These are phyloP conservation scores for Varroa destructor DNA, from an alignment of 1,140 invertebrate genomes.

Conservation along the genomic window DNA sequence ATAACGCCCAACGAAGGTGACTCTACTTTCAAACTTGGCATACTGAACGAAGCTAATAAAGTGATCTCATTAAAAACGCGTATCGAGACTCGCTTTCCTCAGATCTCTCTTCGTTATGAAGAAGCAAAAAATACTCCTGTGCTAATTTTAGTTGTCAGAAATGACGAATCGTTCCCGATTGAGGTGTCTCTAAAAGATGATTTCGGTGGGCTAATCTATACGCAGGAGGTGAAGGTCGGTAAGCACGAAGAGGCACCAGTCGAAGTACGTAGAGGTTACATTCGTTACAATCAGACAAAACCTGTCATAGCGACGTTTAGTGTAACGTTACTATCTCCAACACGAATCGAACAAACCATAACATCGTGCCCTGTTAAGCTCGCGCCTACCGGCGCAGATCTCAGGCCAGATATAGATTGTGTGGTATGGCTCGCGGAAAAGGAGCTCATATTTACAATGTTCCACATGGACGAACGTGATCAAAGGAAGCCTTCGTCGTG, in stretches of 20 bases:
- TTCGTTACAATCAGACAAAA: neutral
- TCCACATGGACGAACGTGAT: neutral
- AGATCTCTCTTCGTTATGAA: neutral
- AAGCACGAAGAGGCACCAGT: neutral
- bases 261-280: neutral
- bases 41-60: neutral
- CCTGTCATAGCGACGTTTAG: neutral
- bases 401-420: neutral
- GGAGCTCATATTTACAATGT: slow-evolving; percentile 1
- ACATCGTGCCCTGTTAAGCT: neutral
- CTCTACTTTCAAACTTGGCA: neutral
- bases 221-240: neutral
- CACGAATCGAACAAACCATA: neutral
- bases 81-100: neutral
- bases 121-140: no score
- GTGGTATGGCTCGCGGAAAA: slow-evolving; percentile 1
- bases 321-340: neutral
- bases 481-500: neutral
- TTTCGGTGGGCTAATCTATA: neutral
- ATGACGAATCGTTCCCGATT: slow-evolving; percentile 5
- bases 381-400: neutral
- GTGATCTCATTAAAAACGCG: neutral
- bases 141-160: neutral
- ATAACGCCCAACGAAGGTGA: neutral
- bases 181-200: neutral